Percentiles rank a stretch among this genome's conserved stretches.
phyloP scores from a whole-genome alignment of 2,797 vertebrate species.

The Telmatherina bonti region DNA sequence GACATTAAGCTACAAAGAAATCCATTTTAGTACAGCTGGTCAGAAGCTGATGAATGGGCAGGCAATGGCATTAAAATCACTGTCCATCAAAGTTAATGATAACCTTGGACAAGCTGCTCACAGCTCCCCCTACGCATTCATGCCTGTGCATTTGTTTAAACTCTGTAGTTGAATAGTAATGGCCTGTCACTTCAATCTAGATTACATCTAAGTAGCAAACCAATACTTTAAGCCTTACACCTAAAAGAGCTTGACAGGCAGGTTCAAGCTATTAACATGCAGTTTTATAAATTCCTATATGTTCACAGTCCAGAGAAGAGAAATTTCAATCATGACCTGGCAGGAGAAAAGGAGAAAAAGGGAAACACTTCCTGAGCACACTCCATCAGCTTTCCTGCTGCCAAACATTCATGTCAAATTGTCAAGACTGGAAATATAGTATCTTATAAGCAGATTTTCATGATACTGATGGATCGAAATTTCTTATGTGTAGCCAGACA shows the following conservation, averaged over 20 bases:
- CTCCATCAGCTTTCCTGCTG: neutral
- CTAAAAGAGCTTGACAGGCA: neutral
- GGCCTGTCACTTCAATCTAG: neutral
- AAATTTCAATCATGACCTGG: neutral
- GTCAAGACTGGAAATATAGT: neutral
- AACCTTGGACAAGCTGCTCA: neutral
- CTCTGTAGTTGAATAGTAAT: neutral
- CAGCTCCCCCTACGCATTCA: neutral
- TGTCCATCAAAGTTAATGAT: constrained; percentile 29
- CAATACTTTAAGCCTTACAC: neutral
- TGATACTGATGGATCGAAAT: neutral
- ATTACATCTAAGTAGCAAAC: constrained; percentile 1
- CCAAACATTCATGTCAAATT: neutral
- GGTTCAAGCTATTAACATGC: neutral
- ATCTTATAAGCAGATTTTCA: neutral
- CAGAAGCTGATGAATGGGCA: neutral
- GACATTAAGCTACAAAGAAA: neutral
- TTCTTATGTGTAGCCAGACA: neutral
- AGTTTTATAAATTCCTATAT: neutral
- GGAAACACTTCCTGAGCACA: neutral
- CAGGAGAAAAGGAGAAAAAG: neutral
- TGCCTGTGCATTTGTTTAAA: constrained; percentile 19
- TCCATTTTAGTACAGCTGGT: neutral
- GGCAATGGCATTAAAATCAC: neutral
- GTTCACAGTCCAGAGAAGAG: neutral